Conservation (phyloP, 2,888 invertebrate species). For the Ochropacha duplaris region DNA sequence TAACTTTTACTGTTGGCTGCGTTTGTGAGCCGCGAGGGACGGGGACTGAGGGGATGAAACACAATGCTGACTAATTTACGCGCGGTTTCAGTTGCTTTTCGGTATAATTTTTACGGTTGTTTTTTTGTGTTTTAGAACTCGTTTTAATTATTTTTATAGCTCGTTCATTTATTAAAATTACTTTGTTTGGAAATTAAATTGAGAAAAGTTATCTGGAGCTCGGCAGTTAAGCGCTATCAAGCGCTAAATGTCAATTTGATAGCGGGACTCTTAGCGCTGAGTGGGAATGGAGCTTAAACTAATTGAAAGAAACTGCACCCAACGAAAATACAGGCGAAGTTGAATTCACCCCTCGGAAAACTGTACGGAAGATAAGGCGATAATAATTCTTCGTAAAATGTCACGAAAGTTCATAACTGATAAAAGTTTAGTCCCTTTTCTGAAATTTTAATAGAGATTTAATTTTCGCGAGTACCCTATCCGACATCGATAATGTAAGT, state of each 20-base stretch:
- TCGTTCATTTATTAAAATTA: slow-evolving; percentile 32
- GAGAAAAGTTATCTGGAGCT: slow-evolving; percentile 13
- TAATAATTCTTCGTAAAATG: slow-evolving; percentile 80
- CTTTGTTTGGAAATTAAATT: slow-evolving; percentile 25
- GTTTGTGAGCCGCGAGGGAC: slow-evolving; percentile 46
- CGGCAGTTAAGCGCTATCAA: slow-evolving; percentile 10
- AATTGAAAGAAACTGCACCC: slow-evolving; percentile 70
- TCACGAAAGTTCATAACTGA: slow-evolving; percentile 81
- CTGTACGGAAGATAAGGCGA: slow-evolving; percentile 70
- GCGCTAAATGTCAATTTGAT: slow-evolving; percentile 27
- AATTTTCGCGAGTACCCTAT: slow-evolving; percentile 67
- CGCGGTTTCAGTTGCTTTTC: slow-evolving; percentile 57
- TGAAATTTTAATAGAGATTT: slow-evolving; percentile 80
- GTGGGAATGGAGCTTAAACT: slow-evolving; percentile 26
- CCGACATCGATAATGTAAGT: slow-evolving; percentile 53
- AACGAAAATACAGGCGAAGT: slow-evolving; percentile 60
- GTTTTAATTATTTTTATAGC: slow-evolving; percentile 49
- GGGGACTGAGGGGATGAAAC: slow-evolving; percentile 38
- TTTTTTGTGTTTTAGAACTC: slow-evolving; percentile 43
- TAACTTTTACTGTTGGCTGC: slow-evolving; percentile 62
- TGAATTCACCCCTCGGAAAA: slow-evolving; percentile 61
- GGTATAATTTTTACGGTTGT: slow-evolving; percentile 50
- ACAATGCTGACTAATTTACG: slow-evolving; percentile 74
- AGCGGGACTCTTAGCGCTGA: slow-evolving; percentile 8
- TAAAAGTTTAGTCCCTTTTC: slow-evolving; percentile 78